A percentile compares a stretch with the other conserved stretches of the same genome.
phyloP scores from a whole-genome alignment of 1,140 invertebrate species.

The Chrysomallon squamiferum region DNA sequence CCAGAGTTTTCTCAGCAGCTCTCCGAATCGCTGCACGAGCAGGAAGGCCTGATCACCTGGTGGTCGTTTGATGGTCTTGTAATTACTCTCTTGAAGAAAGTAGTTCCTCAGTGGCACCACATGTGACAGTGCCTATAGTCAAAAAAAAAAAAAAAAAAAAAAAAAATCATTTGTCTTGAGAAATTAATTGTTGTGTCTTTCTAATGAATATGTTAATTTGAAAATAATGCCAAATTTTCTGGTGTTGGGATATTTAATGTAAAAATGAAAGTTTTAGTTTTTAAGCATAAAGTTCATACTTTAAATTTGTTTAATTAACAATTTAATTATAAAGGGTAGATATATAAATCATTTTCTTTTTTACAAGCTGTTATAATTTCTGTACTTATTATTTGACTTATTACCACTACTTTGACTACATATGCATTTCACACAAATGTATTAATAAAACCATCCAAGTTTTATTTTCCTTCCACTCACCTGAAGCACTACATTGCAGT shows the following conservation, averaged over 20 bases:
- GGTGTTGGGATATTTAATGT: background rate
- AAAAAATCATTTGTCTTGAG: no score
- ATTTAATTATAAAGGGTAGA: no score
- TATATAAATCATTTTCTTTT: no score
- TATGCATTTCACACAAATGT: no score
- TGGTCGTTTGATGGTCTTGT: slow-evolving; percentile 84
- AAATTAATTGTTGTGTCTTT: background rate
- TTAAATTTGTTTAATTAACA: no score
- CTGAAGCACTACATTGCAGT: slow-evolving; percentile 98
- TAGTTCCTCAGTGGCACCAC: slow-evolving; percentile 93
- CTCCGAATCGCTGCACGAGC: slow-evolving; percentile 96
- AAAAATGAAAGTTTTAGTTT: background rate
- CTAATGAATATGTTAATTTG: slow-evolving; percentile 13
- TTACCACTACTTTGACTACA: no score
- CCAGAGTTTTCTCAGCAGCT: slow-evolving; percentile 97
- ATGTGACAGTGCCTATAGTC: slow-evolving; percentile 84
- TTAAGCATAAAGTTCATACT: no score
- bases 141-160: slow-evolving; percentile 8
- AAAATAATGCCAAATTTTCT: no score
- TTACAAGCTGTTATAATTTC: no score
- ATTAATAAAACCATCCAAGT: no score
- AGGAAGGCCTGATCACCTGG: slow-evolving; percentile 80
- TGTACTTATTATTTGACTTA: no score
- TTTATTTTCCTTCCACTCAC: slow-evolving; percentile 68
- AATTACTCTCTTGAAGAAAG: slow-evolving; percentile 93